A percentile compares a stretch with the other conserved stretches of the same genome.
phyloP scores from a whole-genome alignment of 2,113 vertebrate species.

The Climacteris rufus region DNA sequence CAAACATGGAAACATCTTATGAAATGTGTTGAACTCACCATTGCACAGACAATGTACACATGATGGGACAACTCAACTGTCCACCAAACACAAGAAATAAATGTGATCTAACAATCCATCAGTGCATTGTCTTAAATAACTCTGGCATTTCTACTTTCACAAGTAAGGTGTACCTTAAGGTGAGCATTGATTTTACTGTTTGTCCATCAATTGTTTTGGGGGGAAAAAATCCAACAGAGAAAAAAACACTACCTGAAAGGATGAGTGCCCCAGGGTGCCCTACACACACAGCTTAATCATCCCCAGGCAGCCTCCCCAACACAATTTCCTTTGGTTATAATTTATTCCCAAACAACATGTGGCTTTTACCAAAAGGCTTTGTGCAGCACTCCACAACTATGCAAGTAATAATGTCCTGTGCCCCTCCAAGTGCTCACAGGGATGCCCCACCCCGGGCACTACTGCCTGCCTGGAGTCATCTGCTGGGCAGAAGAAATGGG shows the following conservation, averaged over 20 bases:
- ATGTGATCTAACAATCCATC: neutral
- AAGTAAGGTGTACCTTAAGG: neutral
- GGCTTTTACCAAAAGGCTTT: neutral
- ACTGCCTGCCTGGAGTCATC: neutral
- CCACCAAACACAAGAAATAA: neutral
- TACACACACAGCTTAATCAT: neutral
- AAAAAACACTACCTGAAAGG: neutral
- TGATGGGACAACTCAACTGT: neutral
- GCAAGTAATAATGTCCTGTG: neutral
- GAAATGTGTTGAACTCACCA: neutral
- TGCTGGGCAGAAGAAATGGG: neutral
- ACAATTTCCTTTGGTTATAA: neutral
- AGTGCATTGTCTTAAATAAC: neutral
- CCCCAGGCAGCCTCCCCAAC: neutral
- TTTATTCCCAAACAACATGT: neutral
- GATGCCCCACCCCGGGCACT: neutral
- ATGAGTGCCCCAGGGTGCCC: neutral
- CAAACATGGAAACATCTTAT: neutral
- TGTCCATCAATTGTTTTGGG: neutral
- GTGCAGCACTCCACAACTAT: neutral
- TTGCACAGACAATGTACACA: neutral
- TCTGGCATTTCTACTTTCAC: neutral
- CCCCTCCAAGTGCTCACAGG: neutral
- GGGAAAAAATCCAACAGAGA: fast-evolving
- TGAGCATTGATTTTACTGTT: neutral